phyloP scores from a whole-genome alignment of 2,888 invertebrate genomes.

The Campoletis raptor region DNA sequence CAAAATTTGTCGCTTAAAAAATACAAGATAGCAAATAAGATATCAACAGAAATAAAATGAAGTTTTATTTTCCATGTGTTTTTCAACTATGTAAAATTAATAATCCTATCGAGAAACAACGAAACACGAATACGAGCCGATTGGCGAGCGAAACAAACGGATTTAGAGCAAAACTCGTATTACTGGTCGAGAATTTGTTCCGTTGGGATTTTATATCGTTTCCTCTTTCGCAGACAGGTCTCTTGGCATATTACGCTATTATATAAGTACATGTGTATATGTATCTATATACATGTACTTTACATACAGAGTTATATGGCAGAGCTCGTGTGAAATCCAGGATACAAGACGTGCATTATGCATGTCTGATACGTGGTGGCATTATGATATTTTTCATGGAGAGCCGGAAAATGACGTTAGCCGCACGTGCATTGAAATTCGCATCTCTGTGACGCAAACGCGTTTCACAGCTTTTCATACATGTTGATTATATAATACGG shows the following conservation, averaged over 20 bases:
- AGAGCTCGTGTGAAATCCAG: conserved; percentile 41
- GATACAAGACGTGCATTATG: conserved; percentile 74
- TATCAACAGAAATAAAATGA: background rate
- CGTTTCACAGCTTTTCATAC: conserved; percentile 33
- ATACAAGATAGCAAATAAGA: background rate
- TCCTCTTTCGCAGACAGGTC: conserved; percentile 8
- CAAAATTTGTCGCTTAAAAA: background rate
- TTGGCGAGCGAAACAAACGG: conserved; percentile 24
- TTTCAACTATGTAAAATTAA: background rate
- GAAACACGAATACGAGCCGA: background rate
- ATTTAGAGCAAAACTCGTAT: conserved; percentile 17
- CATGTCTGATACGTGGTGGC: conserved; percentile 74
- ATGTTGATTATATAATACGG: background rate
- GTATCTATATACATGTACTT: background rate
- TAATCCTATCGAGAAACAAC: background rate
- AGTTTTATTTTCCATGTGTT: background rate
- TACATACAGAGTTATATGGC: conserved; percentile 35
- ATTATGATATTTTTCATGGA: conserved; percentile 76
- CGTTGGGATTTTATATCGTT: conserved; percentile 51
- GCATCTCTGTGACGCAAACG: conserved; percentile 47
- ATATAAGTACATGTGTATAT: conserved; percentile 21
- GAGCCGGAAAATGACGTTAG: conserved; percentile 73
- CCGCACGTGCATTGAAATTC: conserved; percentile 71
- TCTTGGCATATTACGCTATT: conserved; percentile 35
- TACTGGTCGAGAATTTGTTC: conserved; percentile 41